phyloP scores from a whole-genome alignment of 2,113 vertebrate genomes.

The Scalopus aquaticus region DNA sequence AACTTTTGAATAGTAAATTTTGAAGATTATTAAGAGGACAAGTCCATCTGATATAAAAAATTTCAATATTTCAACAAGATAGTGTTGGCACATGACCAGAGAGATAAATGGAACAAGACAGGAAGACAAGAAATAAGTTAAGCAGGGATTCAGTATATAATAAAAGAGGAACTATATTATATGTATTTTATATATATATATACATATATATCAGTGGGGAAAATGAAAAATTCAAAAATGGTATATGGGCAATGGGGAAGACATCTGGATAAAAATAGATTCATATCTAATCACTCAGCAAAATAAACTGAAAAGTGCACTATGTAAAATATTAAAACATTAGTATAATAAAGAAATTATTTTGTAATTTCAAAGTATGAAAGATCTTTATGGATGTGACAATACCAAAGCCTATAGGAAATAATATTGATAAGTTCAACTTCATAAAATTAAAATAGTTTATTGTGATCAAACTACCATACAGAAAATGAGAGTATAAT shows the following conservation, averaged over 20 bases:
- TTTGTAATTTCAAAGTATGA: background rate
- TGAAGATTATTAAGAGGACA: background rate
- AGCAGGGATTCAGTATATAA: background rate
- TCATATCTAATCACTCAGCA: background rate
- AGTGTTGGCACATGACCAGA: background rate
- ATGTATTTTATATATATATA: background rate
- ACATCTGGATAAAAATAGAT: background rate
- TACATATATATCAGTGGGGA: background rate
- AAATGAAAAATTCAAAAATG: background rate
- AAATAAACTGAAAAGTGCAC: background rate
- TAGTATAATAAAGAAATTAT: background rate
- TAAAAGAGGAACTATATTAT: background rate
- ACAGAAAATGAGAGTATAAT: background rate
- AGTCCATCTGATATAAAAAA: background rate
- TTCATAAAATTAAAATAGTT: background rate
- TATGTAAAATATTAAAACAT: background rate
- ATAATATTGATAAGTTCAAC: background rate
- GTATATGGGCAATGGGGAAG: background rate
- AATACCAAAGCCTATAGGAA: background rate
- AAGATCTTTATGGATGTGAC: background rate
- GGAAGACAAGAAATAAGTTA: background rate
- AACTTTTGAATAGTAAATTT: conserved; percentile 3
- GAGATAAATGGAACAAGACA: background rate
- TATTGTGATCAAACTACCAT: background rate
- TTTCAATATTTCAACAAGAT: background rate